Evolutionary conservation across 1,140 invertebrate species (phyloP).

Genomic region (Drosophila nikananu): DNA sequence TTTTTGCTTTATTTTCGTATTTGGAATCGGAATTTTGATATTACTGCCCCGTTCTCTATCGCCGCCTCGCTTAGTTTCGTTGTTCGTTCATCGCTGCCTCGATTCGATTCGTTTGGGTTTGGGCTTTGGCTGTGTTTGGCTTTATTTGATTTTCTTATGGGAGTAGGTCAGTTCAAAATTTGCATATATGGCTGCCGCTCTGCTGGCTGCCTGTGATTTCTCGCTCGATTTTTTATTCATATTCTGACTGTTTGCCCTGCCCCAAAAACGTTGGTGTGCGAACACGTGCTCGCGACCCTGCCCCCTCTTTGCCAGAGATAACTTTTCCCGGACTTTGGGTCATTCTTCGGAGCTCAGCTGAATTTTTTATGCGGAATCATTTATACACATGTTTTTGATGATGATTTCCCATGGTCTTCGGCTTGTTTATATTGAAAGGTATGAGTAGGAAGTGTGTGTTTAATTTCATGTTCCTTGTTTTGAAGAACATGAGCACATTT

Average conservation of each 20-base stretch:
- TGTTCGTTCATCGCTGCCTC: constrained; percentile 4
- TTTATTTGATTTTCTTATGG: constrained; percentile 79
- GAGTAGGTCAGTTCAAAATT: constrained; percentile 84
- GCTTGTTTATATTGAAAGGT: not conserved
- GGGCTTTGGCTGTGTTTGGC: constrained; percentile 45
- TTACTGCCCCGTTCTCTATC: constrained; percentile 35
- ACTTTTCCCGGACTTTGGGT: constrained; percentile 46
- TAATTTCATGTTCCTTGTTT: not conserved
- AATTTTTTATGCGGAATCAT: constrained; percentile 19
- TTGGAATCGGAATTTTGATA: constrained; percentile 44
- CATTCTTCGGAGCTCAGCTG: constrained; percentile 45
- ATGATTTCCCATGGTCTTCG: not conserved
- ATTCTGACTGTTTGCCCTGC: constrained; percentile 62
- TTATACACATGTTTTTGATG: constrained; percentile 15
- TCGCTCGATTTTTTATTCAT: constrained; percentile 79
- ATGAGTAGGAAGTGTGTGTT: not conserved
- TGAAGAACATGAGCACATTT: not conserved
- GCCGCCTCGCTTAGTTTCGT: constrained; percentile 19
- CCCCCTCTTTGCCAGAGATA: not conserved
- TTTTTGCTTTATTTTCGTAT: constrained; percentile 44
- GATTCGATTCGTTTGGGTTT: constrained; percentile 18
- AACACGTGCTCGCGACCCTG: constrained; percentile 30
- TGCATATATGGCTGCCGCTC: constrained; percentile 63
- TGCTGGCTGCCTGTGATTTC: constrained; percentile 76
- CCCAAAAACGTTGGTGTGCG: constrained; percentile 38